These are phyloP conservation scores for Lytechinus variegatus DNA, from an alignment of 35 echinoderm and acorn worm genomes.

Conservation along the genomic window DNA sequence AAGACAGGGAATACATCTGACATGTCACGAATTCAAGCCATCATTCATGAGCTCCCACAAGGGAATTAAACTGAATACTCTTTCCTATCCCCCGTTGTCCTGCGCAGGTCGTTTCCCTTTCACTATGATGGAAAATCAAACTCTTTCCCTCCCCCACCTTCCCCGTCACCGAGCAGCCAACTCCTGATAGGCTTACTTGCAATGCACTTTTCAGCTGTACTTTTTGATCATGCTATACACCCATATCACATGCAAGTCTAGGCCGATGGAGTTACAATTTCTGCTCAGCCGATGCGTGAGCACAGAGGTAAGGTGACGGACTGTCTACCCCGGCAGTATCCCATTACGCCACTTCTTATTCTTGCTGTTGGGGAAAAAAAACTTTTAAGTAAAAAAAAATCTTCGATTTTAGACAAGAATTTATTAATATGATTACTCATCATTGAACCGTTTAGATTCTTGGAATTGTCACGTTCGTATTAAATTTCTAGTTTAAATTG, in stretches of 20 bases:
- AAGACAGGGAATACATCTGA: background rate
- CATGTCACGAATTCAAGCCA: background rate
- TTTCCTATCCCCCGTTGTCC: background rate
- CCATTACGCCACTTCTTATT: background rate
- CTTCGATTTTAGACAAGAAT: background rate
- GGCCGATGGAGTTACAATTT: background rate
- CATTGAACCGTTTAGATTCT: too few species aligned
- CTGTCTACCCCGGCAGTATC: background rate
- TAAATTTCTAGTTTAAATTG: too few species aligned
- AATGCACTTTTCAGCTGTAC: background rate
- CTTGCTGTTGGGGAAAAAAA: background rate
- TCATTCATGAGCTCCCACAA: background rate
- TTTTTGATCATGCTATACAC: background rate
- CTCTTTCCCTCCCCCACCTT: conserved; percentile 6
- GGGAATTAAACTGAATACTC: background rate
- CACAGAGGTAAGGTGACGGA: background rate
- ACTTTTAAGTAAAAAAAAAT: background rate
- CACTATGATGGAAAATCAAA: background rate
- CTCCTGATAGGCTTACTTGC: background rate
- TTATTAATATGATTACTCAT: too few species aligned
- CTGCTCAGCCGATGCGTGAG: background rate
- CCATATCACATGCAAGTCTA: background rate
- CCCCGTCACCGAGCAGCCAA: background rate
- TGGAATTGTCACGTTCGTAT: too few species aligned
- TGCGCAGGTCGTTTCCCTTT: background rate